These are phyloP conservation scores for Syrista parreyssii DNA, from an alignment of 2,888 invertebrate species.

Conservation along the genomic window DNA sequence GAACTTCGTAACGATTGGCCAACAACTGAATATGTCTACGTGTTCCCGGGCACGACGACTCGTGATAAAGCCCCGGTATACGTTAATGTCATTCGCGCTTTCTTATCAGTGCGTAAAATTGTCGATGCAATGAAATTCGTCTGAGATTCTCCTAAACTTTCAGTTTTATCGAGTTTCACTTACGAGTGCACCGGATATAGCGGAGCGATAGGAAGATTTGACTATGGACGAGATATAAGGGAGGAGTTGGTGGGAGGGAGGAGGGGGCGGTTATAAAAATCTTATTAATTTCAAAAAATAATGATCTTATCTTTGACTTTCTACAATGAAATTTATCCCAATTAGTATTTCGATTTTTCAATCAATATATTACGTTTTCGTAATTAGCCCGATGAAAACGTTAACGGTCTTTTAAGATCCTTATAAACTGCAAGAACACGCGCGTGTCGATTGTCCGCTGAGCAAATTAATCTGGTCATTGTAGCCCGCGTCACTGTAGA, in stretches of 20 bases:
- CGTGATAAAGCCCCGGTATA: constrained; percentile 9
- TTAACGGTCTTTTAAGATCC: not conserved
- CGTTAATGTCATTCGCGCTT: constrained; percentile 18
- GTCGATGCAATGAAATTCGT: not conserved
- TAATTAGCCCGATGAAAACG: not conserved
- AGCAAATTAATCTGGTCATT: not conserved
- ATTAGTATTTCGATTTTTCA: not conserved
- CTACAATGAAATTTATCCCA: not conserved
- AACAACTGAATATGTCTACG: constrained; percentile 14
- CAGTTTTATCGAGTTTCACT: not conserved
- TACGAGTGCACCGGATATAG: not conserved
- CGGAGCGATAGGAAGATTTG: not conserved
- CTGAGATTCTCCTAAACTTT: not conserved
- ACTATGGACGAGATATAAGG: no score
- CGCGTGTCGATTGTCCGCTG: not conserved
- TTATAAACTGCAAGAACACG: not conserved
- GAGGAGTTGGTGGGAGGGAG: no score
- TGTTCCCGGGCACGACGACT: constrained; percentile 18
- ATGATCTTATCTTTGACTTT: not conserved
- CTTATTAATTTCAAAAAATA: not conserved
- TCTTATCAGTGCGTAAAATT: no score
- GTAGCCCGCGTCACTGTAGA: not conserved
- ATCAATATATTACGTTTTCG: not conserved
- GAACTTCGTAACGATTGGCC: not conserved
- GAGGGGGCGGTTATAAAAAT: not conserved